These are phyloP conservation scores for Tipula vernalis DNA, from an alignment of 2,888 invertebrate genomes.

Conservation along the genomic window DNA sequence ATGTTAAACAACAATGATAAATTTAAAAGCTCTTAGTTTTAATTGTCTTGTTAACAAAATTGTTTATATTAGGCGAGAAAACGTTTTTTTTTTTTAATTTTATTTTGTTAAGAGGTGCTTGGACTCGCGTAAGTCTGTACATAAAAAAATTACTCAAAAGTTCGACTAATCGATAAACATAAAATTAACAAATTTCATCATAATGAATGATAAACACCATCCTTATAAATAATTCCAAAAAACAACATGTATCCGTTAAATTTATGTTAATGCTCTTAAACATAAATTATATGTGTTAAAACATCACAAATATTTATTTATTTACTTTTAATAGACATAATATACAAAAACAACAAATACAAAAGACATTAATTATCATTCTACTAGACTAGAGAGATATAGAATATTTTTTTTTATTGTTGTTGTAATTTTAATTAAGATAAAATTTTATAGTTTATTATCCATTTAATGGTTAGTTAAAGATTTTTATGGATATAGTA, in stretches of 20 bases:
- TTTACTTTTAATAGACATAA: background rate
- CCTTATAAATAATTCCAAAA: background rate
- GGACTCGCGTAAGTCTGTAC: no score
- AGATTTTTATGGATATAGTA: background rate
- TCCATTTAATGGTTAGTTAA: background rate
- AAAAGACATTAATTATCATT: background rate
- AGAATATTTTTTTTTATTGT: background rate
- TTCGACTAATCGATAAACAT: no score
- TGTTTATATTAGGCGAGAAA: no score
- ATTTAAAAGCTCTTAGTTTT: background rate
- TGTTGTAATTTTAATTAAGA: background rate
- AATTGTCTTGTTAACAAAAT: background rate
- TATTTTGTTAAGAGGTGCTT: no score
- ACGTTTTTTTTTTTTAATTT: no score
- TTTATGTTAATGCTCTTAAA: background rate
- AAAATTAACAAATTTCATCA: background rate
- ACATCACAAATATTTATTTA: background rate
- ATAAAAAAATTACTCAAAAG: no score
- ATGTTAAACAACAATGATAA: background rate
- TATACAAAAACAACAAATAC: background rate
- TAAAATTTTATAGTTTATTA: background rate
- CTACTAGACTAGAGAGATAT: background rate
- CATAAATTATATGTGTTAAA: background rate
- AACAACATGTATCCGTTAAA: background rate
- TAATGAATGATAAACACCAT: background rate